These are phyloP conservation scores for Willowsia nigromaculata DNA, from an alignment of 2,888 invertebrate species.

Conservation along the genomic window DNA sequence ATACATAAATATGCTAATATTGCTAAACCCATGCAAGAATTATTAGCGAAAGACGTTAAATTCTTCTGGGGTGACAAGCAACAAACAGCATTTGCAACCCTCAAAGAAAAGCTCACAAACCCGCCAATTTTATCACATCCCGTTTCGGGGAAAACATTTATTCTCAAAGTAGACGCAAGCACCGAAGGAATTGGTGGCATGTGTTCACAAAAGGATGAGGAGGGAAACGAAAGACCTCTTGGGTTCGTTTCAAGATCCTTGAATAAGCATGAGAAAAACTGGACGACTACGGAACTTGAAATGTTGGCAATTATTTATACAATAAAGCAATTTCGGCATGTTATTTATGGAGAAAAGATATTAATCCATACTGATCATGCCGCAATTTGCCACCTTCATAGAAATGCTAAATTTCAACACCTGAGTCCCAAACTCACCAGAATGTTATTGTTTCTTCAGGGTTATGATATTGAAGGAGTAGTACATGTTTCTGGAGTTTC, in stretches of 20 bases:
- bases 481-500: background rate
- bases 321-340: constrained; percentile 13
- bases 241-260: background rate
- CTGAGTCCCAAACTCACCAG: constrained; percentile 20
- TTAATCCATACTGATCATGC: background rate
- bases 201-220: background rate
- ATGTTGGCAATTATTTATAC: background rate
- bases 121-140: constrained; percentile 75
- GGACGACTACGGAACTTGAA: constrained; percentile 27
- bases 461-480: background rate
- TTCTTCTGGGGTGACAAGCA: constrained; percentile 72
- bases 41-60: constrained; percentile 74
- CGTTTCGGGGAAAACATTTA: background rate
- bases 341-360: constrained; percentile 1
- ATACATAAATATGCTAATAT: constrained; percentile 77
- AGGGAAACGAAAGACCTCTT: constrained; percentile 2
- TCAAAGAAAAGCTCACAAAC: constrained; percentile 69
- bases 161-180: constrained; percentile 40
- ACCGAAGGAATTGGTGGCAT: background rate
- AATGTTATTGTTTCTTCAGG: constrained; percentile 12
- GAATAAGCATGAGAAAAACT: background rate
- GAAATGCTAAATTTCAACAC: constrained; percentile 4
- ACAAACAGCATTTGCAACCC: constrained; percentile 70
- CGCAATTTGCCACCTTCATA: constrained; percentile 1
- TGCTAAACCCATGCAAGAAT: constrained; percentile 76